Evolutionary conservation across 2,797 vertebrate species (phyloP), one percentile per base, ranked within the genome.

Genomic region (Arctocebus calabarensis): DNA sequence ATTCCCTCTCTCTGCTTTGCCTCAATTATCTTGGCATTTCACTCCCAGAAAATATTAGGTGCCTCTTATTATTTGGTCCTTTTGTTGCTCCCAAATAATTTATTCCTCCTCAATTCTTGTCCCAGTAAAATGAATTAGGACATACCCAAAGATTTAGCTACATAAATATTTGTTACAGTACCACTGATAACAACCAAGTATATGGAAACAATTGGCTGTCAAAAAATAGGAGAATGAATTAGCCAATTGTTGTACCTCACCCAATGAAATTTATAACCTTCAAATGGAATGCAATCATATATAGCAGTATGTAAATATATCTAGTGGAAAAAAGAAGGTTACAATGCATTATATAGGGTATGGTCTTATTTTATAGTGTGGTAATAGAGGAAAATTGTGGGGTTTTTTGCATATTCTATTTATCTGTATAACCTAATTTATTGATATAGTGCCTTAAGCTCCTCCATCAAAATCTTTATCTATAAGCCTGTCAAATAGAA

Each of bases 391-490:
- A 64, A 94, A 87, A 34, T n/a, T 95, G 23, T 84, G 78, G n/a
- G n/a, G n/a, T 84, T 84, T 96, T 96, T 96, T 94, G 37, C 87
- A 91, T 96, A 96, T 85, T 93, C 81, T 94, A 52, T 94, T 97
- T 91, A 95, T 93, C 96, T 92, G 73, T 66, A 75, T 85, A 96
- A 90, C 82, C 91, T 96, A 96, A 95, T 97, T 97, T 97, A 97
- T 93, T 97, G 96, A 96, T 96, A 96, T 4, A 92, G 90, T 71
- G 9, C 90, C 68, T 96, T 94, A 92, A 97, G 92, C 84, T 93
- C 61, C 93, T 96, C 93, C 90, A 94, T 95, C 92, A 95, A 95
- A 95, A 84, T 96, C 92, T 89, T 96, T 87, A 97, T 96, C 90
- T 94, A 85, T 93, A 94, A 34, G 37, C 77, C 71, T 97, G 91